These are phyloP conservation scores for Mesorhabditis belari DNA, from an alignment of 2,888 invertebrate species.

Conservation along the genomic window DNA sequence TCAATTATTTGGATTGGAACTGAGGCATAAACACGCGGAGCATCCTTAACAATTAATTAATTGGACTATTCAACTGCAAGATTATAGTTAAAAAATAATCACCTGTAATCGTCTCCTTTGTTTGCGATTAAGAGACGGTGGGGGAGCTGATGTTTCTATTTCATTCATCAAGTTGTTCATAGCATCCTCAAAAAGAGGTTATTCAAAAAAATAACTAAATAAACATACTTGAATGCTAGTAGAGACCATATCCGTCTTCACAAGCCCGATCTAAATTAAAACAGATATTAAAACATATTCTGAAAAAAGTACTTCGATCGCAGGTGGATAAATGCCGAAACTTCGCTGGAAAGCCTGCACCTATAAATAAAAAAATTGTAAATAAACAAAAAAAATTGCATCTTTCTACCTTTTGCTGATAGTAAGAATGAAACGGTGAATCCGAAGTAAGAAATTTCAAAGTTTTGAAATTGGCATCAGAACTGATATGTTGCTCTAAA, in stretches of 20 bases:
- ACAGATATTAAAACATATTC: not conserved
- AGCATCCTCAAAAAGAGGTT: too few relatives aligned
- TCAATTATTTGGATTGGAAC: not conserved
- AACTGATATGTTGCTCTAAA: not conserved
- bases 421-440: not conserved
- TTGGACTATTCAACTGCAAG: not conserved
- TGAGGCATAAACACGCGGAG: not conserved
- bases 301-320: too few relatives aligned
- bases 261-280: not conserved
- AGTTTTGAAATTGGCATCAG: not conserved
- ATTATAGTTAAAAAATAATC: not conserved
- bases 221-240: too few relatives aligned
- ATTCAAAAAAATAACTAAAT: too few relatives aligned
- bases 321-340: not conserved
- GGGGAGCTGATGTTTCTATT: not conserved
- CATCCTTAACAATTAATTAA: not conserved
- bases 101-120: conserved; percentile 22
- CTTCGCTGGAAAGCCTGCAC: not conserved
- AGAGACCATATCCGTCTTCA: too few relatives aligned
- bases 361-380: not conserved
- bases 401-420: not conserved
- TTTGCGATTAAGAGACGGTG: conserved; percentile 16
- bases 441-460: not conserved
- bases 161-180: too few relatives aligned
- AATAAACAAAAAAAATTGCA: not conserved